Percentiles rank a stretch among this genome's conserved stretches.
Evolutionary conservation across 2,797 vertebrate species (phyloP).

Genomic region (Chaenodraco wilsoni): DNA sequence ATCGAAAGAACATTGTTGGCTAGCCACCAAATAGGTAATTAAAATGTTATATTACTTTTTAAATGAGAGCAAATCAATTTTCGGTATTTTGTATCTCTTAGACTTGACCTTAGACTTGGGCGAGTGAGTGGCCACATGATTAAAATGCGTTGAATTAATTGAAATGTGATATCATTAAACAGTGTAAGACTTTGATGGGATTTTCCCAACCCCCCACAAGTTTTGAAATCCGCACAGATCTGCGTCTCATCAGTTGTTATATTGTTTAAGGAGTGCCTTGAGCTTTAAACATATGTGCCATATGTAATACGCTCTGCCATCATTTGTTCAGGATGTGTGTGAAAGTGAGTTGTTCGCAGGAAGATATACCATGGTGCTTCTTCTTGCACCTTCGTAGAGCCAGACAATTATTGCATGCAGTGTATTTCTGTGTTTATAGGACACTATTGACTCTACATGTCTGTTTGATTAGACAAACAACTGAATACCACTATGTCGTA

Average conservation of each 20-base stretch:
- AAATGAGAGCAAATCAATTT: no score
- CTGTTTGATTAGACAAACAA: conserved; percentile 24
- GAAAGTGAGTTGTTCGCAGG: conserved; percentile 34
- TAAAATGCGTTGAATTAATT: neutral
- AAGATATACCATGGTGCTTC: conserved; percentile 16
- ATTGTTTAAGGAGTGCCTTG: conserved; percentile 9
- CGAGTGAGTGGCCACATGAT: neutral
- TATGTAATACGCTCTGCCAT: conserved; percentile 18
- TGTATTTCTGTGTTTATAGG: conserved; percentile 29
- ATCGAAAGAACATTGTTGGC: no score
- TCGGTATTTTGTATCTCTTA: no score
- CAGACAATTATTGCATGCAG: conserved; percentile 9
- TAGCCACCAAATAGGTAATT: no score
- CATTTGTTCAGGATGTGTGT: conserved; percentile 6
- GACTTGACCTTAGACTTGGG: no score
- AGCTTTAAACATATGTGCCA: conserved; percentile 5
- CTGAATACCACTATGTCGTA: conserved; percentile 20
- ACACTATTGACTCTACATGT: conserved; percentile 11
- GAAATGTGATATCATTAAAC: neutral
- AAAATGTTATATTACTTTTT: no score
- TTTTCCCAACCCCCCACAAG: neutral
- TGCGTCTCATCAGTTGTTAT: conserved; percentile 11
- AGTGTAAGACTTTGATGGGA: neutral
- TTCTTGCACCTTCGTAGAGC: conserved; percentile 12
- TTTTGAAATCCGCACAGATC: conserved; percentile 10